Evolutionary conservation across 1,140 invertebrate genomes (phyloP), one percentile per base, ranked within the genome.

Genomic region (Drosophila ercepeae): DNA sequence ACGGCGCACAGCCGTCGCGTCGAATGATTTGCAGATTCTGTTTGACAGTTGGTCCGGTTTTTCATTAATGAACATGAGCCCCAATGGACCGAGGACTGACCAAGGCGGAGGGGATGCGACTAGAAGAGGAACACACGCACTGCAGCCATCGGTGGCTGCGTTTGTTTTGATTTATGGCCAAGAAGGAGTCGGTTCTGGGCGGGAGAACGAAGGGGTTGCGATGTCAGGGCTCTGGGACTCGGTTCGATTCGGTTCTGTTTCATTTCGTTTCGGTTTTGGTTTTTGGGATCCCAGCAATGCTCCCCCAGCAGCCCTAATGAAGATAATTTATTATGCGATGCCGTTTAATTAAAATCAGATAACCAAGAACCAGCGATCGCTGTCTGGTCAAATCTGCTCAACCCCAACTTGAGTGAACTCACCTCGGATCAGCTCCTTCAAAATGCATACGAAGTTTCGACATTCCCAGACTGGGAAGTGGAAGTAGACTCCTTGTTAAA

Each of bases 321-420:
- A 88, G 82, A 88, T 88, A 88, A 88, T 88, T 88, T 88, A 88
- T 88, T 88, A 88, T 88, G 61, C 82, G 82, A 88, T 88, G 83
- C 83, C 77, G 82, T 88, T 88, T 88, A 88, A 88, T 88, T 88
- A 88, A 88, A 88, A 88, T 88, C 82, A 83, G 82, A 88, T 88
- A 88, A 82, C 64, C 64, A 46, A 53, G 46, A 53, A 45, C 41
- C 61, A 29, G 32, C 64, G 54, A 76, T 84, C 76, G 71, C 71
- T 72, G 57, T 74, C 63, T 45, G 51, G 42, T 63, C 65, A 45
- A 41, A 48, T 71, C 41, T 45, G 27, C 50, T 69, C 61, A 42
- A 69, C 39, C 58, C 44, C 29, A 59, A 44, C 46, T 54, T 11
- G 23, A 44, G 13, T 55, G 11, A 45, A 13, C 42, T 55, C 29